Base-by-base conservation (phyloP, 1,140 invertebrate species). In the Lepeophtheirus salmonis region DNA sequence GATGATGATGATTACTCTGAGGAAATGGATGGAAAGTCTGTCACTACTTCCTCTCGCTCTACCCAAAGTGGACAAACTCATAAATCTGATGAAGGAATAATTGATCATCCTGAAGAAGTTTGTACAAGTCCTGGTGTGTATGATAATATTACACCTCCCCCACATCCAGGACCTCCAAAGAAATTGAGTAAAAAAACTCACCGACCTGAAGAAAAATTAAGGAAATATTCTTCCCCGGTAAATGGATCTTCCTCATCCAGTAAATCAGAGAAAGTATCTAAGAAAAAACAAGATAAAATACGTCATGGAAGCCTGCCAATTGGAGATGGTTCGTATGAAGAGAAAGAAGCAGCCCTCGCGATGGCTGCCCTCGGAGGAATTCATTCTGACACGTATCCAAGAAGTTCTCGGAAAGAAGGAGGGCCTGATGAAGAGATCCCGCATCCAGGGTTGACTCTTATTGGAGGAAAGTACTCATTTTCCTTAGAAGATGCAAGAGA, bases 381-480 rank as follows among this genome's bases (percentile, higher is more conserved):
- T 41, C 30, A 41, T n/a, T 41, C 30, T 41, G 30, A 41, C 6
- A 41, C 30, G 6, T 41, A 41, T n/a, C 30, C 30, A 41, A 6
- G 30, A n/a, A 41, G 30, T n/a, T 10, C 6, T n/a, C 6, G 30
- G 6, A 41, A n/a, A 41, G n/a, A 41, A n/a, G 30, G n/a, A 41
- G 30, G 30, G 30, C 30, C 6, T 41, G 30, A 41, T 10, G 30
- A 41, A 41, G 30, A 41, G 30, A n/a, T 6, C 30, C 6, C 6
- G 6, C 30, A 41, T n/a, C 30, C 30, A 10, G 30, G 30, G n/a
- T 21, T 57, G 14, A 57, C 55, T 26, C n/a, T 57, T 1, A 57
- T 57, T 2, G 55, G 55, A 26, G 55, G 55, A 3, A 57, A 57
- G 25, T 57, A 57, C 26, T 57, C 55, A 41, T 57, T 57, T 57